Evolutionary conservation across 35 echinoderm and acorn worm genomes (phyloP).

Genomic region (Stichopus chloronotus): DNA sequence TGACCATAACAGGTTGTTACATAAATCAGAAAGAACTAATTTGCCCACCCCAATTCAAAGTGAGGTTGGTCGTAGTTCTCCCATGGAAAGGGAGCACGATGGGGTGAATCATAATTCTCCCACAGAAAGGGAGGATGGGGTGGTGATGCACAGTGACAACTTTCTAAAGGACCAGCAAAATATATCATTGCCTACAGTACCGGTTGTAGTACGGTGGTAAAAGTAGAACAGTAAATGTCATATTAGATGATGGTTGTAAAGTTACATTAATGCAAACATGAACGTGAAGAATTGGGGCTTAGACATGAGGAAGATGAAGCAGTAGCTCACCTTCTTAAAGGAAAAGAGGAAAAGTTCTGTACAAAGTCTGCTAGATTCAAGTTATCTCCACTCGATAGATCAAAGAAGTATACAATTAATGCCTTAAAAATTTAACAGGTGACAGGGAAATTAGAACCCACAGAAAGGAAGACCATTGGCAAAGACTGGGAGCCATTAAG

Average conservation of each 20-base stretch:
- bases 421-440: conserved; percentile 55
- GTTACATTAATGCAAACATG: conserved; percentile 45
- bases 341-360: conserved; percentile 37
- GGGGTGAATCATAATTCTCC: too few relatives aligned
- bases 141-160: too few relatives aligned
- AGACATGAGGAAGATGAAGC: not conserved
- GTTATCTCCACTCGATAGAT: conserved; percentile 13
- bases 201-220: conserved; percentile 30
- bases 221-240: conserved; percentile 17
- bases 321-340: conserved; percentile 29
- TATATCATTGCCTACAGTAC: conserved; percentile 4
- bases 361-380: conserved; percentile 31
- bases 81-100: too few relatives aligned
- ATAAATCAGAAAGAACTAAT: conserved; percentile 5
- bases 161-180: not conserved
- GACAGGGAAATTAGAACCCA: conserved; percentile 40
- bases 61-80: too few relatives aligned
- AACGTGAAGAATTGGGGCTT: conserved; percentile 46
- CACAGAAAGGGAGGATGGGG: too few relatives aligned
- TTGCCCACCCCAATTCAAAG: too few relatives aligned
- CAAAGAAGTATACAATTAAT: conserved; percentile 17
- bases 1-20: conserved; percentile 42
- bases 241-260: conserved; percentile 57
- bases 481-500: conserved; percentile 61
- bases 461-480: not conserved